Base-by-base conservation (phyloP, 2,113 vertebrate species). In the Aptenodytes forsteri region DNA sequence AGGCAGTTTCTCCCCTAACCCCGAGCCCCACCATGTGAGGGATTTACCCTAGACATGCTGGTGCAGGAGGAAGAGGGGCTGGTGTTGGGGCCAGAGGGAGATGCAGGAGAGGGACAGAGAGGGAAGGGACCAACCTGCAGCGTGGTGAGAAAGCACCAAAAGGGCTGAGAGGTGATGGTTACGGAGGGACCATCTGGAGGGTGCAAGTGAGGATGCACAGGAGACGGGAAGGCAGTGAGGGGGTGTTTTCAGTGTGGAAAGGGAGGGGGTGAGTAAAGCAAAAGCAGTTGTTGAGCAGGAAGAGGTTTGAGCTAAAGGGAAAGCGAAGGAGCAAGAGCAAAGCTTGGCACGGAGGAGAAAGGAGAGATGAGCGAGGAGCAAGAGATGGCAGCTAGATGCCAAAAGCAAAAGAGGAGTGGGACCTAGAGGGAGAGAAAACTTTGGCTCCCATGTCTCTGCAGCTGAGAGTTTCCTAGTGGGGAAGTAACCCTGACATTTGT, bases 41-140 rank as follows among this genome's bases (percentile, higher is more conserved):
- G 59, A 5, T 13, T 54, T 1, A 3, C 47, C 3, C 13, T 4
- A 18, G 44, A 10, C 3, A 0, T 7, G n/a, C 16, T 7, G 0
- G 23, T 0, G 80, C 3, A 7, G 34, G 77, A 56, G 42, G n/a
- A 26, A 66, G n/a, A 13, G 71, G 61, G 66, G 34, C 12, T 20
- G 65, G 36, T 13, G 49, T 0, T 47, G 69, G 29, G 46, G 3
- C 0, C 4, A 34, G 49, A 36, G 29, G 26, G 10, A n/a, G n/a
- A 16, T 6, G n/a, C n/a, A 7, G 38, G 40, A 22, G 72, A 30
- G 27, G 30, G 27, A 26, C 4, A 3, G 29, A 7, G 46, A 79
- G 40, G 72, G 67, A 40, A 67, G 81, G 58, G n/a, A n/a, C 11
- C 17, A 2, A 1, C 13, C 62, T 9, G 66, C 20, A 56, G 64